Evolutionary conservation across 2,888 invertebrate species (phyloP), one percentile per base, ranked within the genome.

Genomic region (Patella caerulea): DNA sequence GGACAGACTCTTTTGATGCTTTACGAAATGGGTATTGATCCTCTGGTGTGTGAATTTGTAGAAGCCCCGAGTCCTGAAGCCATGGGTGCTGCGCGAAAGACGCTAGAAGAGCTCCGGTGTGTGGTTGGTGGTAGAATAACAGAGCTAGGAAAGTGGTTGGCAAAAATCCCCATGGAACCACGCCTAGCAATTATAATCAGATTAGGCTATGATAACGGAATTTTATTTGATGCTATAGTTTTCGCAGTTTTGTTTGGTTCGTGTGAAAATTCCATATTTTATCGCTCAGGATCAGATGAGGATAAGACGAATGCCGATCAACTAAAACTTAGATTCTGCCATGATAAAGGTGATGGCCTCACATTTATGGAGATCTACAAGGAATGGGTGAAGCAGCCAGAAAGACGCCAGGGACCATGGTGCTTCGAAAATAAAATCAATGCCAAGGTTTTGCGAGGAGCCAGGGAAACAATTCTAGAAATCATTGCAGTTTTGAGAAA

Each of bases 381-480:
- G 73, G 83, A 83, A 52, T 90, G 90, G 90, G 73, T 81, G 52
- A 69, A 78, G 14, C 75, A 86, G 24, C 83, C 83, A 11, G 86
- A 86, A 77, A 84, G 81, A 53, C 72, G 78, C 12, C 89, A 87
- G 76, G 83, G 84, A 4, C 81, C 82, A 52, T 91, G 90, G 90
- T 90, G 91, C 80, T 79, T 82, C 54, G 76, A 84, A n/a, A 90
- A 92, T 79, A 86, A 85, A 75, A 86, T 92, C 56, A 91, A 91
- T 82, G 88, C 86, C 15, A 91, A 89, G 83, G 82, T 88, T 5
- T 85, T 91, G 81, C 84, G 85, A 59, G 82, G 84, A 5, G 85
- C 85, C 5, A 78, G 83, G 45, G 88, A 88, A 17, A 82, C 76
- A 45, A 81, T 88, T 2, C 83, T 82, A 19, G 90, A 90, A 75